These are phyloP conservation scores for Rhabdomys pumilio DNA, from an alignment of 2,797 vertebrate species.

Conservation along the genomic window DNA sequence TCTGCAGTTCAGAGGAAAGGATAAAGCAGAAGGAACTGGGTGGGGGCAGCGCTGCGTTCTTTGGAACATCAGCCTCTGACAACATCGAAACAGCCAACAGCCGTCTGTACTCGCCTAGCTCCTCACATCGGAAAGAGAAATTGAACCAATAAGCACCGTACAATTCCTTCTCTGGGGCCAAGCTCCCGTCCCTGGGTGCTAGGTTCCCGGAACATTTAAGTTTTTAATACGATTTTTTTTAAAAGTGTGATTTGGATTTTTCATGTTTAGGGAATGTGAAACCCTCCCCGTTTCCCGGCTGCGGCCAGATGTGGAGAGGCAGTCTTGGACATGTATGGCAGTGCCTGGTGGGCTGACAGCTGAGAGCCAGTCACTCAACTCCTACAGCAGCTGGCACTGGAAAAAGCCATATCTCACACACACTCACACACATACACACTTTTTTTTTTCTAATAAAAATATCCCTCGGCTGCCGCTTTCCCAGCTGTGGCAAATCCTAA, in stretches of 20 bases:
- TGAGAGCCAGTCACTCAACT: constrained; percentile 81
- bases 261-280: constrained; percentile 78
- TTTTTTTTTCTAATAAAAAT: constrained; percentile 79
- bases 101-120: constrained; percentile 70
- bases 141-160: constrained; percentile 76
- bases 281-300: constrained; percentile 70
- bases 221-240: constrained; percentile 66
- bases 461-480: constrained; percentile 66
- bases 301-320: constrained; percentile 78
- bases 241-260: constrained; percentile 60
- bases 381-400: constrained; percentile 81
- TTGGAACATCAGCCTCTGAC: constrained; percentile 82
- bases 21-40: constrained; percentile 79
- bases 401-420: constrained; percentile 52
- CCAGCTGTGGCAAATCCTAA: constrained; percentile 74
- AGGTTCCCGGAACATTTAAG: constrained; percentile 69
- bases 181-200: constrained; percentile 39
- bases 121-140: constrained; percentile 85
- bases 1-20: constrained; percentile 73
- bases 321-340: constrained; percentile 70
- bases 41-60: constrained; percentile 73
- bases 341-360: constrained; percentile 83
- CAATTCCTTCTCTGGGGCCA: constrained; percentile 74
- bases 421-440: neutral
- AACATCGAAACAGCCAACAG: constrained; percentile 82